A percentile compares a stretch with the other conserved stretches of the same genome.
These are phyloP conservation scores for Sussaba pulchella DNA, from an alignment of 2,888 invertebrate genomes.

Conservation along the genomic window DNA sequence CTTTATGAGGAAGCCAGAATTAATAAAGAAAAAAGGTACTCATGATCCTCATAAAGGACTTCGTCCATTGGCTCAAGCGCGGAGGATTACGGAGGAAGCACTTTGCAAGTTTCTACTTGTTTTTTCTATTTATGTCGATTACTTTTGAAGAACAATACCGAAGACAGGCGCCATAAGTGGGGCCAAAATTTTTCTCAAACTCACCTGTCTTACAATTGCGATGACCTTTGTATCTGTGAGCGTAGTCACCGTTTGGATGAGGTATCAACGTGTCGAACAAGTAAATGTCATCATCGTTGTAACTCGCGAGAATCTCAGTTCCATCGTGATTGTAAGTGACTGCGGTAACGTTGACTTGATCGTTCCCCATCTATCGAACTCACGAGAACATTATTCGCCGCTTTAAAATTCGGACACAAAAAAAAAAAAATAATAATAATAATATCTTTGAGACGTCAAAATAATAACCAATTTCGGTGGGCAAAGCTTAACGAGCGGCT, in stretches of 20 bases:
- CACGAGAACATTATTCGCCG: constrained; percentile 4
- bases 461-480: constrained; percentile 86
- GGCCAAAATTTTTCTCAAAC: constrained; percentile 22
- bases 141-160: too few species aligned
- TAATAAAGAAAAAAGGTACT: too few species aligned
- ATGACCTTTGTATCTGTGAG: constrained; percentile 88
- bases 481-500: constrained; percentile 87
- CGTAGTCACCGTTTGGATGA: constrained; percentile 83
- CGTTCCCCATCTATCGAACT: constrained; percentile 74
- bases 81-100: too few species aligned
- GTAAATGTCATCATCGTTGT: constrained; percentile 97
- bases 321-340: constrained; percentile 97
- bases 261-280: constrained; percentile 90
- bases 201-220: constrained; percentile 81
- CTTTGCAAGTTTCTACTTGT: too few species aligned
- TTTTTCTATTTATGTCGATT: too few species aligned
- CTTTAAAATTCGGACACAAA: background rate
- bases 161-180: too few species aligned
- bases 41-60: too few species aligned
- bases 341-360: constrained; percentile 91
- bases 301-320: constrained; percentile 95
- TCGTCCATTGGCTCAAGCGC: too few species aligned
- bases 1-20: too few species aligned
- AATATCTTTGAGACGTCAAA: background rate
- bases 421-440: constrained; percentile 30